A percentile compares a stretch with the other conserved stretches of the same genome.
Evolutionary conservation across 2,113 vertebrate species (phyloP).

Genomic region (Pituophis catenifer): DNA sequence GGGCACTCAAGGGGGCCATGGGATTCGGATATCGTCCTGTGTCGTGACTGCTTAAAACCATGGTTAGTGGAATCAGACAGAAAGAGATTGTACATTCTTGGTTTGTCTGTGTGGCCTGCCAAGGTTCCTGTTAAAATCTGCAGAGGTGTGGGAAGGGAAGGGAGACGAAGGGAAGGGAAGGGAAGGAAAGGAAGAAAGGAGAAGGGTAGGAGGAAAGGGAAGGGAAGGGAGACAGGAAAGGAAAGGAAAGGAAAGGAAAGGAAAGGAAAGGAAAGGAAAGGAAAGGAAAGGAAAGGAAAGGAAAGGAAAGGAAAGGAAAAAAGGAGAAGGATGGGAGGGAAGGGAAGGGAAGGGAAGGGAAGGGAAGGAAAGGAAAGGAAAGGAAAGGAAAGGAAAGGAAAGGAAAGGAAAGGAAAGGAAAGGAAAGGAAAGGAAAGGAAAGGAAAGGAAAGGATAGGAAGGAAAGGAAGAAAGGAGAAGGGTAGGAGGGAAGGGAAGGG

Average conservation of each 20-base stretch:
- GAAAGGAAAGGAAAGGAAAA: no score
- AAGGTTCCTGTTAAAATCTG: background rate
- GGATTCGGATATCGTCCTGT: background rate
- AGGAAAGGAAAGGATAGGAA: background rate
- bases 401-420: accelerated
- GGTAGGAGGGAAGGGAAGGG: no score
- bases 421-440: background rate
- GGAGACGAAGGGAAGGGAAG: background rate
- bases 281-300: no score
- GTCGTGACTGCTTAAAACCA: background rate
- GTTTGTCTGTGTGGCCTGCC: background rate
- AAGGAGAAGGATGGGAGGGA: background rate
- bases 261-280: no score
- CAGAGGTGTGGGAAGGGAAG: background rate
- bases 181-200: no score
- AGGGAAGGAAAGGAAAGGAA: no score
- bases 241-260: background rate
- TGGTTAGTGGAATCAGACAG: background rate
- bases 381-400: background rate
- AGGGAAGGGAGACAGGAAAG: background rate
- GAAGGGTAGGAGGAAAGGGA: no score
- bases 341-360: background rate
- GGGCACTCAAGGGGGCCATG: background rate
- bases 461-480: no score
- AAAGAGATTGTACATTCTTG: background rate